Evolutionary conservation across 2,888 invertebrate species (phyloP).

Genomic region (Cryptosula pallasiana): DNA sequence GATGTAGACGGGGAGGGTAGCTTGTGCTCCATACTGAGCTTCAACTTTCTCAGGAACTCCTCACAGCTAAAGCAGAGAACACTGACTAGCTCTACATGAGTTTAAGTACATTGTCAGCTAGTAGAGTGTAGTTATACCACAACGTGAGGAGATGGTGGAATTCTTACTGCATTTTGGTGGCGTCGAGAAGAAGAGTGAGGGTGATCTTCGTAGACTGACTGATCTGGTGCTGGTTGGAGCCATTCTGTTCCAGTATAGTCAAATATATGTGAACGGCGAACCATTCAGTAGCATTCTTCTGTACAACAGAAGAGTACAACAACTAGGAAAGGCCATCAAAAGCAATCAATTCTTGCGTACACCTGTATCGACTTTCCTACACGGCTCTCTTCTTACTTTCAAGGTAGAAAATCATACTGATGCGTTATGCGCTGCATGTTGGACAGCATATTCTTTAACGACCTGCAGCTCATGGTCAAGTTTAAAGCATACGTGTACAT

Average conservation of each 20-base stretch:
- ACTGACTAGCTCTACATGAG: too few relatives aligned
- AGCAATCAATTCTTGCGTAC: too few relatives aligned
- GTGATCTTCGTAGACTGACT: neutral
- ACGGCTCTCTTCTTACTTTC: too few relatives aligned
- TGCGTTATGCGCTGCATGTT: too few relatives aligned
- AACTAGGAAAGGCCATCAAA: too few relatives aligned
- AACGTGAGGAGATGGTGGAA: too few relatives aligned
- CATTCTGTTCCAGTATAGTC: neutral
- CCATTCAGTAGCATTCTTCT: conserved; percentile 12
- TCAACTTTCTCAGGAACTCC: conserved; percentile 6
- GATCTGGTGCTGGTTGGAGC: neutral
- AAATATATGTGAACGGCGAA: conserved; percentile 9
- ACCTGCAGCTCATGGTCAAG: too few relatives aligned
- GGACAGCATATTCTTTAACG: too few relatives aligned
- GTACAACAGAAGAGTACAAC: too few relatives aligned
- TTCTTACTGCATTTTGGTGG: conserved; percentile 15
- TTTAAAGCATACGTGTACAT: too few relatives aligned
- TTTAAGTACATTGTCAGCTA: neutral
- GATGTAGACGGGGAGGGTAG: neutral
- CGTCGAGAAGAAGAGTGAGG: neutral
- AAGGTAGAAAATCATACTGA: too few relatives aligned
- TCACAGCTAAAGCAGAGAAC: conserved; percentile 17
- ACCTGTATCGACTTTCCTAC: too few relatives aligned
- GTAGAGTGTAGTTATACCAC: neutral
- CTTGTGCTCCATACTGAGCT: conserved; percentile 4